A percentile compares a stretch with the other conserved stretches of the same genome.
phyloP scores from a whole-genome alignment of 2,888 invertebrate genomes.

The Malacosoma neustria region DNA sequence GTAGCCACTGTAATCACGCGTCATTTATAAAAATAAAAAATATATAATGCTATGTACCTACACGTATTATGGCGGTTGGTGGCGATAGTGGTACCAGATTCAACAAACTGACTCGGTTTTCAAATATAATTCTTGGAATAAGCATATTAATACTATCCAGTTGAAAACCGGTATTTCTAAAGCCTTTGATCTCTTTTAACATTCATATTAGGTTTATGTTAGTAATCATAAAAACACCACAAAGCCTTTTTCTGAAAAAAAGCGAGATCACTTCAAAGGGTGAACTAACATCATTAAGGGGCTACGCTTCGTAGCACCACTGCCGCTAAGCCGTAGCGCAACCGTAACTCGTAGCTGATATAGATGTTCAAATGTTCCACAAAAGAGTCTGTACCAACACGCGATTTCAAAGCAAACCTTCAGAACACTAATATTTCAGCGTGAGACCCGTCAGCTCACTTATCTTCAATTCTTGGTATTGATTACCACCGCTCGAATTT shows the following conservation, averaged over 20 bases:
- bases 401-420: conserved; percentile 45
- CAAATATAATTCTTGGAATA: no score
- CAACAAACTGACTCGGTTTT: no score
- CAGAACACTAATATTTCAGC: conserved; percentile 60
- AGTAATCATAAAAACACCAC: no score
- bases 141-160: no score
- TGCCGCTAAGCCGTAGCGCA: conserved; percentile 1
- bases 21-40: no score
- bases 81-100: no score
- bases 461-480: conserved; percentile 51
- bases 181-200: no score
- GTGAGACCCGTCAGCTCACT: conserved; percentile 46
- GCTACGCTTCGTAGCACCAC: conserved; percentile 4
- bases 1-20: no score
- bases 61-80: no score
- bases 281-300: background rate
- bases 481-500: conserved; percentile 14
- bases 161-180: no score
- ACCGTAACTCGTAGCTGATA: conserved; percentile 16
- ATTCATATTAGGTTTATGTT: no score
- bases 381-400: conserved; percentile 33
- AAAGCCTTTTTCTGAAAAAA: background rate
- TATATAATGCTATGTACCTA: no score
- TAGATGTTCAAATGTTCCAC: conserved; percentile 32
- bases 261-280: background rate